phyloP scores from a whole-genome alignment of 2,888 invertebrate species.

The Metellina segmentata region DNA sequence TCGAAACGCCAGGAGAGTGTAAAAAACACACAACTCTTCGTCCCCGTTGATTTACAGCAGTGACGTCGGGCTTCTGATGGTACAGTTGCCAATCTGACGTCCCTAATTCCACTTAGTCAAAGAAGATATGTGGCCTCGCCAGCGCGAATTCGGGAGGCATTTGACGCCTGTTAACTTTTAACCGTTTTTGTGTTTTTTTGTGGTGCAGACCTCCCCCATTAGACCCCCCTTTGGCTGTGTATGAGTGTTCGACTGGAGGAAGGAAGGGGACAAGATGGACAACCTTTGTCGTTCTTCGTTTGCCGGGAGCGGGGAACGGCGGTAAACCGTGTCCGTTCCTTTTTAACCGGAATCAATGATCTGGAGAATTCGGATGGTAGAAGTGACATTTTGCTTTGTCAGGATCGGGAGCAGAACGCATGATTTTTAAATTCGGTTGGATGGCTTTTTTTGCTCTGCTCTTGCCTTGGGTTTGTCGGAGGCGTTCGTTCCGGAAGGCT shows the following conservation, averaged over 20 bases:
- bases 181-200: constrained; percentile 13
- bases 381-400: constrained; percentile 49
- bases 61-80: constrained; percentile 4
- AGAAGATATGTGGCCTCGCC: constrained; percentile 57
- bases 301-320: constrained; percentile 11
- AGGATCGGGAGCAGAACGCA: constrained; percentile 3
- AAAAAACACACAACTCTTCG: constrained; percentile 41
- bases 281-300: constrained; percentile 47
- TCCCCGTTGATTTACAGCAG: constrained; percentile 50
- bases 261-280: constrained; percentile 36
- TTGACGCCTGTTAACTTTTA: constrained; percentile 65
- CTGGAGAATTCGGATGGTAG: not conserved
- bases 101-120: constrained; percentile 70
- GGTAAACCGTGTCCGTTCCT: constrained; percentile 27
- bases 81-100: constrained; percentile 51
- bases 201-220: not conserved
- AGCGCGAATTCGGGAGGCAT: not conserved
- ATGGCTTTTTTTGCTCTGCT: not conserved
- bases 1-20: constrained; percentile 10
- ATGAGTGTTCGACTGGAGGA: constrained; percentile 31
- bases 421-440: constrained; percentile 25
- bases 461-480: constrained; percentile 21
- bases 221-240: not conserved
- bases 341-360: constrained; percentile 57
- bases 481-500: constrained; percentile 1